Base-by-base conservation (phyloP, 2,888 invertebrate genomes). In the Orthosia gothica region DNA sequence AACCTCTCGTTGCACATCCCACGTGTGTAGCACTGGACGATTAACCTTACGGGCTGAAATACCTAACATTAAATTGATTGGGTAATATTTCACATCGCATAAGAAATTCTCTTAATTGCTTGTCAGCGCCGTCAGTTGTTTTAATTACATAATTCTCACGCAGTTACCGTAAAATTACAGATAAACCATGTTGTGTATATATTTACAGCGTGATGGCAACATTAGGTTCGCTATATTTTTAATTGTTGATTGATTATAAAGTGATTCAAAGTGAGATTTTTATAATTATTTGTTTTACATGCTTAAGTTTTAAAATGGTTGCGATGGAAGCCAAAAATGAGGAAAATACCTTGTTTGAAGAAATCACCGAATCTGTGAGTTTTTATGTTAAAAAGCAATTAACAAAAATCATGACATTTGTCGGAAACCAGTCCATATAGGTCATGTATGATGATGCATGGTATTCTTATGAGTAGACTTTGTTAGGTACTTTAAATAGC, bases 81-180 rank as follows among this genome's bases (percentile, higher is more conserved):
- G 57, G 49, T 57, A 20, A 79, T 69, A 70, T 81, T 76, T 76
- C 52, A 69, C 66, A 58, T 55, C 4, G 15, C 70, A 81, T 79
- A 76, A 66, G 23, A 62, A 52, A 4, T 62, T 47, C 47, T 65
- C 23, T 55, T 76, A 81, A 81, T 81, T 81, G 68, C 76, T 61
- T 66, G 71, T 72, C 61, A 76, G 49, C 13, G 49, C 54, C 75
- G 59, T 69, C 80, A 75, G 49, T 79, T 68, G 47, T 12, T 3
- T 23, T 61, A 61, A 61, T 61, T 75, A 75, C 40, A 49, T 66
- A 67, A 54, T 55, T 50, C 55, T 45, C 4, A 15, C 18, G 70
- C 54, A 76, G 76, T 75, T 75, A 61, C 45, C 45, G 57, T 57
- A 32, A 54, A 9, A 63, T 66, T 58, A 40, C 57, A 45, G 78